phyloP scores from a whole-genome alignment of 2,113 vertebrate genomes.

The Agelaius tricolor region DNA sequence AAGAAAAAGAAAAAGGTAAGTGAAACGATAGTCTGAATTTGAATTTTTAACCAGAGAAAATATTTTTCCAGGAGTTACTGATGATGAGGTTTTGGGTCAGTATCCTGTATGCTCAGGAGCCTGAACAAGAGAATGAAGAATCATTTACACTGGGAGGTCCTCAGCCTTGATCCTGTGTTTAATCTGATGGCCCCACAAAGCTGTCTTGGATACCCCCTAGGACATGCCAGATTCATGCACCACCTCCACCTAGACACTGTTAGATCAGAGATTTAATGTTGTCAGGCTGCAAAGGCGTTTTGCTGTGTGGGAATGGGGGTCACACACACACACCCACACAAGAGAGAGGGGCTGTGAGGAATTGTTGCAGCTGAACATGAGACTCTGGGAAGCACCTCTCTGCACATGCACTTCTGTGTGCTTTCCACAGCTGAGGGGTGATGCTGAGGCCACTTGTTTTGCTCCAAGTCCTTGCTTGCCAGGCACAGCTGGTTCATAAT shows the following conservation, averaged over 20 bases:
- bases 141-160: not conserved
- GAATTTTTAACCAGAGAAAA: not conserved
- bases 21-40: not conserved
- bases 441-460: not conserved
- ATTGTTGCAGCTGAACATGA: not conserved
- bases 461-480: not conserved
- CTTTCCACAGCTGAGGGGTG: not conserved
- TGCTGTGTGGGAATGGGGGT: not conserved
- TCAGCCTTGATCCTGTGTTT: not conserved
- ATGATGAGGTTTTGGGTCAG: not conserved
- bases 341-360: not conserved
- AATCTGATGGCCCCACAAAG: not conserved
- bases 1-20: not conserved
- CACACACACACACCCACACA: rapidly evolving
- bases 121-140: not conserved
- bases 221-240: not conserved
- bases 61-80: not conserved
- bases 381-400: not conserved
- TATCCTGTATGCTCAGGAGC: not conserved
- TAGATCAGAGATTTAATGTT: not conserved
- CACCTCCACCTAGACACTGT: not conserved
- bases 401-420: not conserved
- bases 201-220: not conserved
- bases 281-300: not conserved
- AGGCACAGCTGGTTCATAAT: not conserved